A percentile compares a stretch with the other conserved stretches of the same genome.
Conservation (phyloP, 2,888 invertebrate genomes). For the Drosophila sordidapex region DNA sequence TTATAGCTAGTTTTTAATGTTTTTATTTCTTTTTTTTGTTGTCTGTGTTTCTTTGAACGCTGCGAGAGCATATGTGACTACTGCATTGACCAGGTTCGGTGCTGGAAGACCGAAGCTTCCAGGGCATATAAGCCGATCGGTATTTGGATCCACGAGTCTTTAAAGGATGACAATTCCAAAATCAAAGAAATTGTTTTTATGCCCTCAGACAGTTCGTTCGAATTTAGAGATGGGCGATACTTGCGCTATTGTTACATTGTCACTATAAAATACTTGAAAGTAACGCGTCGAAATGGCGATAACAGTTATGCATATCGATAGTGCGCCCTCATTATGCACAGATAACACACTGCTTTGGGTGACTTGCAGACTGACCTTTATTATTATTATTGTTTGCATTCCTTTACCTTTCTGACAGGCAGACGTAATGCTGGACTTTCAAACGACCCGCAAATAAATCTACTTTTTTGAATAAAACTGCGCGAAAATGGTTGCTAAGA, state of each 20-base stretch:
- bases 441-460: constrained; percentile 80
- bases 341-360: background rate
- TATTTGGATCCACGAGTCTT: constrained; percentile 18
- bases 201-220: constrained; percentile 40
- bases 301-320: background rate
- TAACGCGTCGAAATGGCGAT: too few species aligned
- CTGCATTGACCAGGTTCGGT: constrained; percentile 34
- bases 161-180: constrained; percentile 35
- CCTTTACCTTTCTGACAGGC: constrained; percentile 85
- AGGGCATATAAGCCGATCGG: constrained; percentile 24
- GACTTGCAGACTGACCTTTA: background rate
- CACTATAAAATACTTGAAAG: constrained; percentile 32
- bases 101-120: constrained; percentile 51
- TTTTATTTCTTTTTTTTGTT: constrained; percentile 4
- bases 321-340: background rate
- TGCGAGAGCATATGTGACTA: constrained; percentile 17
- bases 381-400: constrained; percentile 38
- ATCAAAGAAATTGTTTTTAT: constrained; percentile 44
- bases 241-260: constrained; percentile 20
- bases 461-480: constrained; percentile 79
- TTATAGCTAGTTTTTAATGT: constrained; percentile 21
- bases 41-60: constrained; percentile 32
- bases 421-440: constrained; percentile 83
- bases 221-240: constrained; percentile 50
- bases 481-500: constrained; percentile 85